Conservation (phyloP, 2,113 vertebrate genomes). For the Nothocercus nigrocapillus region DNA sequence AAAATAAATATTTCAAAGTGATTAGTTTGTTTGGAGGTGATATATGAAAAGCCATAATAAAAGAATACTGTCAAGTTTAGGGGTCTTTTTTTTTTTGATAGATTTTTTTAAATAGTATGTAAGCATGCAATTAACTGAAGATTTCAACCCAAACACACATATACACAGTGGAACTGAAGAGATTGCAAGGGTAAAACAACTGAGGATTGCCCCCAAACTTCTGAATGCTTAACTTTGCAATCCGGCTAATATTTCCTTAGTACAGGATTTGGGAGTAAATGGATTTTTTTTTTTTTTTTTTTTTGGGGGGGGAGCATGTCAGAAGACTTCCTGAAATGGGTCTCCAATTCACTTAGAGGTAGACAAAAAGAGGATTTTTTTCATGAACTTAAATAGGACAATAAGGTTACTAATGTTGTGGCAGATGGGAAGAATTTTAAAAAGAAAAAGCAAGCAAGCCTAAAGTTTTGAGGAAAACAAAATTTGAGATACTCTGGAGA, state of each 20-base stretch:
- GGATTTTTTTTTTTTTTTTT: background rate
- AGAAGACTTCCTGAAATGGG: background rate
- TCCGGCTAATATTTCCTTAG: background rate
- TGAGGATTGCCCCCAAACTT: background rate
- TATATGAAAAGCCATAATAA: background rate
- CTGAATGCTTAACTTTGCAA: background rate
- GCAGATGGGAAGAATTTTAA: background rate
- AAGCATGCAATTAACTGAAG: background rate
- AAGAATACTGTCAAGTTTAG: background rate
- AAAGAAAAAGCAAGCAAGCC: background rate
- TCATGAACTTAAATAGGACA: background rate
- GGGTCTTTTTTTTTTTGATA: background rate
- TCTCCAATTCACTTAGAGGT: background rate
- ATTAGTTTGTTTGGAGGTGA: background rate
- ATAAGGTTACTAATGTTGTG: background rate
- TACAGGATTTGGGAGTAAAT: background rate
- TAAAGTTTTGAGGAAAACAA: background rate
- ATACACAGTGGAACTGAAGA: background rate
- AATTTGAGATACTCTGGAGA: background rate
- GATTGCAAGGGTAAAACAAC: background rate
- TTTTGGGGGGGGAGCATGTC: background rate
- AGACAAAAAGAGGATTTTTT: background rate
- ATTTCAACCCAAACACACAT: background rate
- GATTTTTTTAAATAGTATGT: background rate
- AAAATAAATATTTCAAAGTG: background rate